phyloP scores from a whole-genome alignment of 2,888 invertebrate species.

The Amblyjoppa proteus region DNA sequence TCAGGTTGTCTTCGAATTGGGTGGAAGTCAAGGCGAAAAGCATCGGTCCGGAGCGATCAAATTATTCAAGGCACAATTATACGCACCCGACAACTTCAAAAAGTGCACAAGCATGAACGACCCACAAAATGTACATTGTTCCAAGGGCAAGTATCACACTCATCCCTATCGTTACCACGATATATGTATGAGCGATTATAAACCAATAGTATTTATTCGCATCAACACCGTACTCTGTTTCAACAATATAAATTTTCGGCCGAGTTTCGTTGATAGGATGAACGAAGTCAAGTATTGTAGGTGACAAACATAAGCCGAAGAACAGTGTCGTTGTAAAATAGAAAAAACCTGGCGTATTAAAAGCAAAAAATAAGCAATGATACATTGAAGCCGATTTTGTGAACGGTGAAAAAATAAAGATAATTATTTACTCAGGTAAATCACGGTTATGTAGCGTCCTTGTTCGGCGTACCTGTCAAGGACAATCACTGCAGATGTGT shows the following conservation, averaged over 20 bases:
- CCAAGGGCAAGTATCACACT: neutral
- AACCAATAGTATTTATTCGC: neutral
- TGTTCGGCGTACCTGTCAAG: neutral
- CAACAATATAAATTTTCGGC: constrained; percentile 5
- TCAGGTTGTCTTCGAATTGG: no score
- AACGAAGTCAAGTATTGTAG: constrained; percentile 26
- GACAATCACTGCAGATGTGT: neutral
- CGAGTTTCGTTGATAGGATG: neutral
- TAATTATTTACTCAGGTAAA: neutral
- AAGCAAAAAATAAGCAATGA: neutral
- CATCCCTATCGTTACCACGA: neutral
- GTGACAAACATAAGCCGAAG: neutral
- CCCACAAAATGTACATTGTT: neutral
- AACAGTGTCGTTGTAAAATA: neutral
- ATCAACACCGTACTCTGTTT: constrained; percentile 39
- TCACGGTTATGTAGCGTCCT: neutral
- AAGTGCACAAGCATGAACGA: neutral
- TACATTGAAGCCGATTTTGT: neutral
- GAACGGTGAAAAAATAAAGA: neutral
- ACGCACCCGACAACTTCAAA: neutral
- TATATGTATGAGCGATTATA: constrained; percentile 36
- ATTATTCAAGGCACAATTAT: neutral
- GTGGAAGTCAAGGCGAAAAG: no score
- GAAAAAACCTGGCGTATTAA: neutral
- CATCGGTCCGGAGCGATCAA: neutral